These are phyloP conservation scores for Sciurus carolinensis DNA, from an alignment of 2,797 vertebrate genomes.

Conservation along the genomic window DNA sequence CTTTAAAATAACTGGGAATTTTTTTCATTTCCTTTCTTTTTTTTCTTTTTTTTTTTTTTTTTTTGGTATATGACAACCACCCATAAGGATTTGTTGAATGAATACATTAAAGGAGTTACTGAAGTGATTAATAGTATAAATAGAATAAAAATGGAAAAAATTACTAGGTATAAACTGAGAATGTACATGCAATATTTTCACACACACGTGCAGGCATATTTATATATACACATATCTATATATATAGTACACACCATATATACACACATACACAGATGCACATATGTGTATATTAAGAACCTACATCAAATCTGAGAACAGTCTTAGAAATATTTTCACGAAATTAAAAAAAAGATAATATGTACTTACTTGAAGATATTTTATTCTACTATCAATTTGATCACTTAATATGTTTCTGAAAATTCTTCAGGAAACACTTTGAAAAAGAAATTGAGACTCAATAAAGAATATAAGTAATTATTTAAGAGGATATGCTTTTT, in stretches of 20 bases:
- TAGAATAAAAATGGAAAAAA: not conserved
- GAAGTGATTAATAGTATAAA: not conserved
- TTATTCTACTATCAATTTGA: not conserved
- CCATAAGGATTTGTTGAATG: not conserved
- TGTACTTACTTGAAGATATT: not conserved
- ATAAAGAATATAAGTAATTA: not conserved
- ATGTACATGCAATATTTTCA: not conserved
- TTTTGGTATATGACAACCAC: not conserved
- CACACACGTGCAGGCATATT: not conserved
- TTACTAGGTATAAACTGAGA: not conserved
- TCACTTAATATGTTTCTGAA: not conserved
- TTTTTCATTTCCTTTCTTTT: not conserved
- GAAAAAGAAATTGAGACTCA: not conserved
- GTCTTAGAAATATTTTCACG: not conserved
- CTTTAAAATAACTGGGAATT: not conserved
- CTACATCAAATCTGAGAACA: not conserved
- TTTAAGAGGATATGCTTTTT: not conserved
- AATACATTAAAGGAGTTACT: not conserved
- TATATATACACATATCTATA: not conserved
- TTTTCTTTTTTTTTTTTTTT: too few species aligned
- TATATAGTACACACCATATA: not conserved
- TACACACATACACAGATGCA: not conserved
- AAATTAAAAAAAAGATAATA: not conserved
- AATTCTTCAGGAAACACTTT: not conserved
- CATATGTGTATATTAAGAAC: not conserved